A percentile compares a stretch with the other conserved stretches of the same genome.
Conservation (phyloP, 2,113 vertebrate species). For the Chionis minor region DNA sequence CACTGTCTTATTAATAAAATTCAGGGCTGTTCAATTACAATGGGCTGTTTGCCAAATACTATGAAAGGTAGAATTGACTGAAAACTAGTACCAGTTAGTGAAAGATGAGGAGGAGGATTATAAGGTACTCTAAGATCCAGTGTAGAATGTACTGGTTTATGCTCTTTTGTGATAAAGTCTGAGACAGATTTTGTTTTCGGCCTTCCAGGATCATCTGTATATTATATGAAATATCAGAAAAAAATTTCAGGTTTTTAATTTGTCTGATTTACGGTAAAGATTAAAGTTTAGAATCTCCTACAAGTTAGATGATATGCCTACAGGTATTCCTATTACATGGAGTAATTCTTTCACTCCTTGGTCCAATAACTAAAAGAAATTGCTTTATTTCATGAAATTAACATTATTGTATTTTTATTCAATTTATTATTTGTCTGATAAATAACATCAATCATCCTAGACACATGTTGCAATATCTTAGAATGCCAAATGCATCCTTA, state of each 20-base stretch:
- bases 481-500: background rate
- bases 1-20: background rate
- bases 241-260: background rate
- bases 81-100: background rate
- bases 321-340: background rate
- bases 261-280: background rate
- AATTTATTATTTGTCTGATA: background rate
- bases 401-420: background rate
- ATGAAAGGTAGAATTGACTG: background rate
- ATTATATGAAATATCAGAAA: background rate
- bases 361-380: background rate
- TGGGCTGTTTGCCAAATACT: background rate
- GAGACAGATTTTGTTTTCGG: background rate
- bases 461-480: background rate
- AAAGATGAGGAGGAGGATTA: background rate
- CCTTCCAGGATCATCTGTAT: background rate
- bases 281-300: background rate
- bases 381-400: slow-evolving; percentile 1
- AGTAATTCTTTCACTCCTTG: background rate
- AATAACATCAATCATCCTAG: background rate
- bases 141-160: background rate
- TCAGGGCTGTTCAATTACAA: background rate
- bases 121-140: background rate
- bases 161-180: background rate
- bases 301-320: background rate